Conservation (phyloP, 2,888 invertebrate genomes). For the Ditula angustiorana region DNA sequence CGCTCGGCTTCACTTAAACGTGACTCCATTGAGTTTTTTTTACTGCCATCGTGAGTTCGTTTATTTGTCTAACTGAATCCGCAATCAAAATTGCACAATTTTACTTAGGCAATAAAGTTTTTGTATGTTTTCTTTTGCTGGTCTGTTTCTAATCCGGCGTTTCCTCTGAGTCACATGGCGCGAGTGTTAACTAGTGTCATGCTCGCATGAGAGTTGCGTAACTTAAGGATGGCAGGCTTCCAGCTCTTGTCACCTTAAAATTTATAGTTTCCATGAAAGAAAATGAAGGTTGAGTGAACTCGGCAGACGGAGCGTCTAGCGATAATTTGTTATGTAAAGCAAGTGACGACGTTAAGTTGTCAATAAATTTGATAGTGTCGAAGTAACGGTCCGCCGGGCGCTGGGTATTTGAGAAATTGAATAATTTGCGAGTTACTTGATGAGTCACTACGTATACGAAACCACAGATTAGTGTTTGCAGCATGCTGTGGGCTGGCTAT, state of each 20-base stretch:
- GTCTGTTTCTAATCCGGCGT: constrained; percentile 53
- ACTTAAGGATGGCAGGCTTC: constrained; percentile 66
- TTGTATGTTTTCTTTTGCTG: constrained; percentile 52
- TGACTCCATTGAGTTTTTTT: constrained; percentile 77
- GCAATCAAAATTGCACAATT: constrained; percentile 73
- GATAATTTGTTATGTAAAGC: constrained; percentile 49
- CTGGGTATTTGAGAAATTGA: constrained; percentile 61
- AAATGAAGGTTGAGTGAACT: constrained; percentile 57
- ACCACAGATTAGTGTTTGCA: constrained; percentile 51
- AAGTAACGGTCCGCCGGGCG: constrained; percentile 52
- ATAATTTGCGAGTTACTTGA: constrained; percentile 53
- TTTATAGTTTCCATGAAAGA: constrained; percentile 64
- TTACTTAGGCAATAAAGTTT: constrained; percentile 58
- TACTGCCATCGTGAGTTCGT: constrained; percentile 59
- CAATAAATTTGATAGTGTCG: constrained; percentile 25
- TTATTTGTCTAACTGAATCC: constrained; percentile 68
- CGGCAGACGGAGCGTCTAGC: constrained; percentile 47
- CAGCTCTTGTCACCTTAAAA: constrained; percentile 60
- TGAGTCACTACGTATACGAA: constrained; percentile 54
- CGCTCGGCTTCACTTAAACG: constrained; percentile 72
- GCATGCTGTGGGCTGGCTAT: constrained; percentile 48
- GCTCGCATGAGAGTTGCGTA: constrained; percentile 56
- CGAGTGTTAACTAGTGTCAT: constrained; percentile 48
- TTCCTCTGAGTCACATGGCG: constrained; percentile 60
- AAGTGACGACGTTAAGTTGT: constrained; percentile 41